Evolutionary conservation across 1,140 invertebrate species (phyloP).

Genomic region (Philaenus spumarius): DNA sequence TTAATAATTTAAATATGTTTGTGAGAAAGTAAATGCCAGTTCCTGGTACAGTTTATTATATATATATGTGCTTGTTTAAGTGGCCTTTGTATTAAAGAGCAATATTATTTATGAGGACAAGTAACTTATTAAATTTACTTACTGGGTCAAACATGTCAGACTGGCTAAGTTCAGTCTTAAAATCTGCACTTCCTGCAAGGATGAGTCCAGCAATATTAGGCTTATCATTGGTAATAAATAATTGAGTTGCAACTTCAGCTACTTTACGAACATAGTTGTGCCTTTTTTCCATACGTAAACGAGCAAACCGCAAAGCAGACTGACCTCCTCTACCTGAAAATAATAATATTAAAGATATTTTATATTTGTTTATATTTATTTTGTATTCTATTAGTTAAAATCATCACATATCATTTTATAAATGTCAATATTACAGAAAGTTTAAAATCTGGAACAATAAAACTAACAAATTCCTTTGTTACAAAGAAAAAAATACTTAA

Average conservation of each 20-base stretch:
- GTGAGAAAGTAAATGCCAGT: too few relatives aligned
- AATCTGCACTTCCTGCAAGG: conserved; percentile 97
- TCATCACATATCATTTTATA: not conserved
- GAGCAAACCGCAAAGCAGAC: conserved; percentile 98
- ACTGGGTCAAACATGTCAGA: conserved; percentile 99
- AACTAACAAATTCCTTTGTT: too few relatives aligned
- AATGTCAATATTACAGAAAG: not conserved
- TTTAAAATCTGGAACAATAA: too few relatives aligned
- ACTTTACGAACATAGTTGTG: conserved; percentile 99
- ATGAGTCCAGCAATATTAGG: conserved; percentile 97
- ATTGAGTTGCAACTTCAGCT: conserved; percentile 93
- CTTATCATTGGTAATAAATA: conserved; percentile 97
- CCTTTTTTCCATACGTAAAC: conserved; percentile 98
- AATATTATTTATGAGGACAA: too few relatives aligned
- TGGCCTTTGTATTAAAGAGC: too few relatives aligned
- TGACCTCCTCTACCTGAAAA: conserved; percentile 89
- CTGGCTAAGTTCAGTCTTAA: conserved; percentile 99
- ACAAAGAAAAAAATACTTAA: too few relatives aligned
- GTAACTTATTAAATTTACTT: too few relatives aligned
- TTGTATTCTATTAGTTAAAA: not conserved
- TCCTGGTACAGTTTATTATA: too few relatives aligned
- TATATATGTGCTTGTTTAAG: too few relatives aligned
- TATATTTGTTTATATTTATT: too few relatives aligned
- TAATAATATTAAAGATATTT: not conserved
- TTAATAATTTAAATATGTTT: too few relatives aligned